Conservation (phyloP, 2,888 invertebrate genomes). For the Chelonus formosanus region DNA sequence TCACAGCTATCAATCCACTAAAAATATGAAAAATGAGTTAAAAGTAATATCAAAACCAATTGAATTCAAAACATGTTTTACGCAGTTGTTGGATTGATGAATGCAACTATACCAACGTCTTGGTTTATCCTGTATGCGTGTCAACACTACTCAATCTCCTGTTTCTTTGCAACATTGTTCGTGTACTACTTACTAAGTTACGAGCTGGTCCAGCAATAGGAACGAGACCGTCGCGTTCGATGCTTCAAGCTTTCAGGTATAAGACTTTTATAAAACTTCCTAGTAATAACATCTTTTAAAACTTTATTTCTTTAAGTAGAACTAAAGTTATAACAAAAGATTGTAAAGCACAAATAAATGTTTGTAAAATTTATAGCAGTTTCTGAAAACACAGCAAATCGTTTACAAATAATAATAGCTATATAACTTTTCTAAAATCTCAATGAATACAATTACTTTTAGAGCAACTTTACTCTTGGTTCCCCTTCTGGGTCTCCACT, state of each 20-base stretch:
- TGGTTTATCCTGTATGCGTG: slow-evolving; percentile 80
- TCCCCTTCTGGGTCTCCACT: slow-evolving; percentile 90
- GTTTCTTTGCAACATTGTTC: slow-evolving; percentile 89
- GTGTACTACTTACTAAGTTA: slow-evolving; percentile 84
- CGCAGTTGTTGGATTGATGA: slow-evolving; percentile 81
- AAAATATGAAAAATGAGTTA: too few relatives aligned
- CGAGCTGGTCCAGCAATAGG: slow-evolving; percentile 76
- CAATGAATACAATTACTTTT: slow-evolving; percentile 22
- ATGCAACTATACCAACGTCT: slow-evolving; percentile 76
- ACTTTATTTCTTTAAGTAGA: background rate
- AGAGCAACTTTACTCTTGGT: slow-evolving; percentile 89
- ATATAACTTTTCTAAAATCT: too few relatives aligned
- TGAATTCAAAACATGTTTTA: background rate
- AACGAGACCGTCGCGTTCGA: slow-evolving; percentile 74
- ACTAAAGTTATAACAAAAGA: background rate
- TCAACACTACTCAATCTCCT: slow-evolving; percentile 84
- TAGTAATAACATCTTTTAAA: background rate
- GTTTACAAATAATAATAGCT: too few relatives aligned
- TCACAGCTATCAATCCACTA: too few relatives aligned
- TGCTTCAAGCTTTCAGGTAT: slow-evolving; percentile 78
- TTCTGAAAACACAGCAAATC: too few relatives aligned
- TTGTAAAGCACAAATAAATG: background rate
- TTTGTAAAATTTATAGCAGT: background rate
- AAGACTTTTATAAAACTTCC: slow-evolving; percentile 9
- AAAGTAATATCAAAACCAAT: too few relatives aligned